Percentiles rank a stretch among this genome's conserved stretches.
These are phyloP conservation scores for Suillia variegata DNA, from an alignment of 2,888 invertebrate genomes.

Conservation along the genomic window DNA sequence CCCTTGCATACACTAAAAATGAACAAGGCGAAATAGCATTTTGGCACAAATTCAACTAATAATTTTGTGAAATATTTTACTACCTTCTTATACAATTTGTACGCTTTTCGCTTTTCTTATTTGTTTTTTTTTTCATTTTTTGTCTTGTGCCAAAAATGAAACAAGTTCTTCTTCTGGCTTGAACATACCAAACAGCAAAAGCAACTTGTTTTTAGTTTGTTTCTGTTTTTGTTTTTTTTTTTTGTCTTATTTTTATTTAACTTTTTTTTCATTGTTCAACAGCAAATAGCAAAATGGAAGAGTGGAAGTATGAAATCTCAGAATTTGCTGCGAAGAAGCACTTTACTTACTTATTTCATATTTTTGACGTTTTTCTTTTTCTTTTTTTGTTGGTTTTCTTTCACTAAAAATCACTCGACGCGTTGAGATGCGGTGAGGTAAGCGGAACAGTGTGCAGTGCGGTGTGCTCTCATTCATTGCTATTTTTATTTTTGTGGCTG, in stretches of 20 bases:
- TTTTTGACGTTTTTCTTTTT: no score
- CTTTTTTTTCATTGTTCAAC: neutral
- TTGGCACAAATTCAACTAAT: conserved; percentile 56
- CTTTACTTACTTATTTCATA: no score
- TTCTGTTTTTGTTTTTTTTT: no score
- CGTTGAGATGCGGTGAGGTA: neutral
- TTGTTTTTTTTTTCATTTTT: neutral
- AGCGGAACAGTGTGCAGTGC: no score
- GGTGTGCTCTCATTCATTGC: neutral
- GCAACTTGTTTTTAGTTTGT: no score
- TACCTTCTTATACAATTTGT: neutral
- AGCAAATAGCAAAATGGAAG: neutral
- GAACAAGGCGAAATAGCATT: conserved; percentile 42
- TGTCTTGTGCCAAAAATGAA: neutral
- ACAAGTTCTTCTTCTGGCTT: neutral
- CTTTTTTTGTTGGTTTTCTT: no score
- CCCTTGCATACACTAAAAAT: no score
- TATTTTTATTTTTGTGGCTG: conserved; percentile 1
- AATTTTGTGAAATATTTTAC: conserved; percentile 37
- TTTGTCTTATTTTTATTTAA: neutral
- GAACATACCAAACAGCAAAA: no score
- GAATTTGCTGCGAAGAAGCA: neutral
- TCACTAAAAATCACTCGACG: neutral
- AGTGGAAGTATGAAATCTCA: neutral
- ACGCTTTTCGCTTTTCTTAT: neutral